These are phyloP conservation scores for Talpa occidentalis DNA, from an alignment of 2,113 vertebrate species.

Conservation along the genomic window DNA sequence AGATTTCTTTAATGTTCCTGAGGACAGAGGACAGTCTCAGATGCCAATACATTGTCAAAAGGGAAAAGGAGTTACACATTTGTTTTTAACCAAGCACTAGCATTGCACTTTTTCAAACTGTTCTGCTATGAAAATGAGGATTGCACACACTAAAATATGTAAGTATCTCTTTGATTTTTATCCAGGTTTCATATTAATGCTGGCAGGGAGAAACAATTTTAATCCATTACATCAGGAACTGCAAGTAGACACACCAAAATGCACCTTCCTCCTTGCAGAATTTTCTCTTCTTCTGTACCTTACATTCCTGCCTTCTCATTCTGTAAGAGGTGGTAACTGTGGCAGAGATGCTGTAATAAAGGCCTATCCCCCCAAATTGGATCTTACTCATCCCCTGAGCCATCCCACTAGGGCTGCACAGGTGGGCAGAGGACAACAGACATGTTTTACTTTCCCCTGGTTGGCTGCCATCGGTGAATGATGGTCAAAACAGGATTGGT, in stretches of 20 bases:
- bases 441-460: neutral
- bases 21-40: neutral
- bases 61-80: neutral
- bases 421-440: neutral
- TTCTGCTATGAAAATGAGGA: neutral
- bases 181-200: neutral
- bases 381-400: neutral
- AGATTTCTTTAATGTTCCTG: neutral
- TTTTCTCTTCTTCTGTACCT: neutral
- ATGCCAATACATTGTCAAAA: neutral
- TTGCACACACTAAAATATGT: neutral
- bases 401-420: neutral
- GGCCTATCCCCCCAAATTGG: neutral
- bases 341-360: neutral
- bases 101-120: neutral
- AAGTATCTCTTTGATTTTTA: neutral
- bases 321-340: accelerated
- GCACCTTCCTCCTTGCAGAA: neutral
- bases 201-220: neutral
- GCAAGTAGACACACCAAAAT: neutral
- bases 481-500: neutral
- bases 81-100: neutral
- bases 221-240: neutral
- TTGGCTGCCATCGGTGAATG: neutral
- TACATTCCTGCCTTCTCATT: neutral